Evolutionary conservation across 2,888 invertebrate species (phyloP).

Genomic region (Cyclophora punctaria): DNA sequence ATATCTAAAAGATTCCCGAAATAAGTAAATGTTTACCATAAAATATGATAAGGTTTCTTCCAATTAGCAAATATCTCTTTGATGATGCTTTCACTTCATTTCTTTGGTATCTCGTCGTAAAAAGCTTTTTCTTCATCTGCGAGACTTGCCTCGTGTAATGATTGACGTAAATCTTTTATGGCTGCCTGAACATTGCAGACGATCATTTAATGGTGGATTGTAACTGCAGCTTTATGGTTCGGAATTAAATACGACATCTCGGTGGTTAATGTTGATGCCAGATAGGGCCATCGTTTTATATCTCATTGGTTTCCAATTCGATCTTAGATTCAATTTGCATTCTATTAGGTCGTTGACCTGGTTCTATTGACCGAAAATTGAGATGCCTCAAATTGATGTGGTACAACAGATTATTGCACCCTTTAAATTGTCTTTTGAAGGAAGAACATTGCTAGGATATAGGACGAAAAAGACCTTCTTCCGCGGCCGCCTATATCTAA

Average conservation of each 20-base stretch:
- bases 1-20: slow-evolving; percentile 15
- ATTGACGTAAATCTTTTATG: slow-evolving; percentile 26
- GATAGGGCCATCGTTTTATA: too few species aligned
- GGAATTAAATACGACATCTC: slow-evolving; percentile 25
- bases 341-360: too few species aligned
- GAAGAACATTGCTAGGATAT: too few species aligned
- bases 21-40: slow-evolving; percentile 3
- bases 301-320: too few species aligned
- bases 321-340: too few species aligned
- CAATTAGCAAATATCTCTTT: slow-evolving; percentile 14
- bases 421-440: too few species aligned
- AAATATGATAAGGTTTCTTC: background rate
- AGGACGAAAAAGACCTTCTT: too few species aligned
- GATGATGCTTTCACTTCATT: slow-evolving; percentile 13
- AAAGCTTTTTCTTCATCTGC: background rate
- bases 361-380: too few species aligned
- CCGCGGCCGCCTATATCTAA: too few species aligned
- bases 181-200: slow-evolving; percentile 26
- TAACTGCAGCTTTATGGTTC: slow-evolving; percentile 28
- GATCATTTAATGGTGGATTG: slow-evolving; percentile 24
- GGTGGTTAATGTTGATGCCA: slow-evolving; percentile 10
- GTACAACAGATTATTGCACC: too few species aligned
- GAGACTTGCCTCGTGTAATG: slow-evolving; percentile 9
- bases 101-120: slow-evolving; percentile 10
- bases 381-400: too few species aligned